phyloP scores from a whole-genome alignment of 2,113 vertebrate species.

The Trochalopteron elliotii region DNA sequence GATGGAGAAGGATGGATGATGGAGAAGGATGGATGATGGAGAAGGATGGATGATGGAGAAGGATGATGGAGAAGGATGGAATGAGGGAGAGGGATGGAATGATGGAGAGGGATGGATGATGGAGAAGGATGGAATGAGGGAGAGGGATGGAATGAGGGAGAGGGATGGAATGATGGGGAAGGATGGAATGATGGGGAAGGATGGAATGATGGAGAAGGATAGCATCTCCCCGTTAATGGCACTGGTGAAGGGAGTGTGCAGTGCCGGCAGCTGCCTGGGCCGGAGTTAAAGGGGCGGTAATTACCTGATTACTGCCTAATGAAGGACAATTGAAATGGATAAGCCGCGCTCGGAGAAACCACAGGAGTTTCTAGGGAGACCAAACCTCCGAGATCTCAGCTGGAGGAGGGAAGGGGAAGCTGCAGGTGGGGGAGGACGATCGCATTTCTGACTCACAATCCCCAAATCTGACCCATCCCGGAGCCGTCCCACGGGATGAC shows the following conservation, averaged over 20 bases:
- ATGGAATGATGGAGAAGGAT: background rate
- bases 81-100: too few species aligned
- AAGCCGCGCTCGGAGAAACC: background rate
- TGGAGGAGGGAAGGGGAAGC: background rate
- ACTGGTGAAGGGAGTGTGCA: background rate
- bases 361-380: background rate
- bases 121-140: background rate
- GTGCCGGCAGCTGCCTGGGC: background rate
- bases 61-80: background rate
- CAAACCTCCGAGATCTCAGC: background rate
- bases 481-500: background rate
- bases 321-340: conserved; percentile 44
- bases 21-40: background rate
- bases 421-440: rapidly evolving
- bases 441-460: background rate
- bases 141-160: background rate
- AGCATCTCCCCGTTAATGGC: background rate
- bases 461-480: background rate
- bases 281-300: background rate
- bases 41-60: too few species aligned
- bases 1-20: background rate
- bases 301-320: conserved; percentile 26
- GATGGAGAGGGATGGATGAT: background rate
- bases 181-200: background rate
- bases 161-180: background rate